Evolutionary conservation across 53 echinoderm and acorn worm species (phyloP).

Genomic region (Stichopus horrens): DNA sequence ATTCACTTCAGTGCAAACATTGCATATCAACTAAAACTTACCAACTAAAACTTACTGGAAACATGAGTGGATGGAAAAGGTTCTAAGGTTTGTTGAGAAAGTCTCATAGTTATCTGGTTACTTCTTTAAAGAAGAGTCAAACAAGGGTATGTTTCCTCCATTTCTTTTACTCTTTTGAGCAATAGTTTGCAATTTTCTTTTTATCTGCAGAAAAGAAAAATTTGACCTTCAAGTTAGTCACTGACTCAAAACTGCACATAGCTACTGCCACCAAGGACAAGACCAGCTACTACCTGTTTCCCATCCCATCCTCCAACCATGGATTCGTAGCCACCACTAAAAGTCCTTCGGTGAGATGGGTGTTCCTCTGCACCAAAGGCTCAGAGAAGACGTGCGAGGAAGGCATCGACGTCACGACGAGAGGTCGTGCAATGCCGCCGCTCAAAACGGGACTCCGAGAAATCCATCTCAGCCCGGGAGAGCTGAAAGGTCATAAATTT

Average conservation of each 20-base stretch:
- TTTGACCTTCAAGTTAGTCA: neutral
- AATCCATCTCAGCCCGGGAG: conserved; percentile 53
- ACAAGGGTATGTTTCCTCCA: too few relatives aligned
- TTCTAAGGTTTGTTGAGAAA: too few relatives aligned
- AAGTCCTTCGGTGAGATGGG: conserved; percentile 53
- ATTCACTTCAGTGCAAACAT: too few relatives aligned
- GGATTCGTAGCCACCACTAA: conserved; percentile 58
- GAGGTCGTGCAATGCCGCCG: conserved; percentile 66
- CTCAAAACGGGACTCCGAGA: conserved; percentile 59
- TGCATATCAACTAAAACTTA: too few relatives aligned
- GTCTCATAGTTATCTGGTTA: too few relatives aligned
- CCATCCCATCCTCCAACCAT: conserved; percentile 50
- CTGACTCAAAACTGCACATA: conserved; percentile 47
- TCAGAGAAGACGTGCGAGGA: conserved; percentile 58
- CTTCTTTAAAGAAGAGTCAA: neutral
- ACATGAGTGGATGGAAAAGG: too few relatives aligned
- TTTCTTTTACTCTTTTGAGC: too few relatives aligned
- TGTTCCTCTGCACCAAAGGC: conserved; percentile 72
- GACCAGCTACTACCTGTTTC: conserved; percentile 71
- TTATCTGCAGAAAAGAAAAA: conserved; percentile 7
- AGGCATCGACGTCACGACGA: conserved; percentile 72
- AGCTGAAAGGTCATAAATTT: conserved; percentile 50
- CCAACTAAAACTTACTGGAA: too few relatives aligned
- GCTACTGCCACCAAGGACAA: conserved; percentile 47
- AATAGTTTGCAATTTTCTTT: neutral